These are phyloP conservation scores for Pomacea canaliculata DNA, from an alignment of 2,888 invertebrate genomes.

Conservation along the genomic window DNA sequence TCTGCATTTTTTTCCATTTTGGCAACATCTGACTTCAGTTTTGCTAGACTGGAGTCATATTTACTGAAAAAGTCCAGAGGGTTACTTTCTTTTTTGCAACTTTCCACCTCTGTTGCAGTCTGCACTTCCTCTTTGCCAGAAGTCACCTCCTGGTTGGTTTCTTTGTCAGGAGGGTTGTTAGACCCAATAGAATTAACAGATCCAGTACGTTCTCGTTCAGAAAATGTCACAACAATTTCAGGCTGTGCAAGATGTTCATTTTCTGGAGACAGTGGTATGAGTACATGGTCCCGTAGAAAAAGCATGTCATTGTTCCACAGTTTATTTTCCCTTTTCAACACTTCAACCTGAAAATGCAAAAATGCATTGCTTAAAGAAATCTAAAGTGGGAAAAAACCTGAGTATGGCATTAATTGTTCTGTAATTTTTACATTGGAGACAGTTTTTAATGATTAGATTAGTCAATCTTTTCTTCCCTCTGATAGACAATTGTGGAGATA, in stretches of 20 bases:
- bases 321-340: constrained; percentile 90
- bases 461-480: neutral
- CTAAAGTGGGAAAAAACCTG: no score
- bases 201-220: constrained; percentile 21
- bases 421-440: no score
- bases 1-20: constrained; percentile 61
- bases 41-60: constrained; percentile 70
- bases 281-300: constrained; percentile 87
- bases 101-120: constrained; percentile 20
- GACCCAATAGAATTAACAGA: constrained; percentile 18
- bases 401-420: no score
- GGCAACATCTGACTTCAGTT: constrained; percentile 66
- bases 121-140: constrained; percentile 10
- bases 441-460: neutral
- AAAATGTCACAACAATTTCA: constrained; percentile 21
- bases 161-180: constrained; percentile 11
- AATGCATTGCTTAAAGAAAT: no score
- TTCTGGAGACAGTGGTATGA: constrained; percentile 78
- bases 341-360: constrained; percentile 82
- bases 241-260: constrained; percentile 39
- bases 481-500: no score
- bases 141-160: constrained; percentile 4
- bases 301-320: constrained; percentile 94
- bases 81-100: constrained; percentile 8
- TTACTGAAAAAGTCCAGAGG: constrained; percentile 68